Evolutionary conservation across 2,797 vertebrate species (phyloP).

Genomic region (Propithecus deckenii): DNA sequence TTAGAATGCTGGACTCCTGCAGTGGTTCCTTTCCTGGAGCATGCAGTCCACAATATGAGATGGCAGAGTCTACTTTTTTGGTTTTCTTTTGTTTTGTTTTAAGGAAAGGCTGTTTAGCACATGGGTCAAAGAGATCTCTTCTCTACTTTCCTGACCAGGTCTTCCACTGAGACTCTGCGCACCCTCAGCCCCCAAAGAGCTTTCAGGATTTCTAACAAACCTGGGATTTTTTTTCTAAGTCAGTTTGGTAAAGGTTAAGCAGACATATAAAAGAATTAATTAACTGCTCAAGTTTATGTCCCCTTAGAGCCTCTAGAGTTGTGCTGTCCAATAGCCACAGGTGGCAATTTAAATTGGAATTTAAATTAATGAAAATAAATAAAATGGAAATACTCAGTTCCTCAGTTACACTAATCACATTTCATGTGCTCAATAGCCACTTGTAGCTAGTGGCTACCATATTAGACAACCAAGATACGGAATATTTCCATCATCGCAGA

Average conservation of each 20-base stretch:
- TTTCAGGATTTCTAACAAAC: conserved; percentile 20
- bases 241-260: conserved; percentile 34
- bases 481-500: not conserved
- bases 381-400: not conserved
- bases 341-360: not conserved
- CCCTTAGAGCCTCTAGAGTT: not conserved
- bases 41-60: not conserved
- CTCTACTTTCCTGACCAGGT: not conserved
- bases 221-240: not conserved
- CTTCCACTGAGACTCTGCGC: not conserved
- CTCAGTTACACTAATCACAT: not conserved
- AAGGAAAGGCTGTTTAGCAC: not conserved
- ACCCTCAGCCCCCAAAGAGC: not conserved
- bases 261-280: not conserved
- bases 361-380: conserved; percentile 28
- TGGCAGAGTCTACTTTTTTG: not conserved
- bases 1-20: not conserved
- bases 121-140: not conserved
- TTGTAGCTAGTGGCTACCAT: not conserved
- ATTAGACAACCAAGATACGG: not conserved
- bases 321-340: not conserved
- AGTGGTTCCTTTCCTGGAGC: not conserved
- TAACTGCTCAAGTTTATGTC: not conserved
- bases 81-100: not conserved
- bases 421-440: not conserved